A percentile compares a stretch with the other conserved stretches of the same genome.
phyloP scores from a whole-genome alignment of 2,888 invertebrate species.

The Ochropacha duplaris region DNA sequence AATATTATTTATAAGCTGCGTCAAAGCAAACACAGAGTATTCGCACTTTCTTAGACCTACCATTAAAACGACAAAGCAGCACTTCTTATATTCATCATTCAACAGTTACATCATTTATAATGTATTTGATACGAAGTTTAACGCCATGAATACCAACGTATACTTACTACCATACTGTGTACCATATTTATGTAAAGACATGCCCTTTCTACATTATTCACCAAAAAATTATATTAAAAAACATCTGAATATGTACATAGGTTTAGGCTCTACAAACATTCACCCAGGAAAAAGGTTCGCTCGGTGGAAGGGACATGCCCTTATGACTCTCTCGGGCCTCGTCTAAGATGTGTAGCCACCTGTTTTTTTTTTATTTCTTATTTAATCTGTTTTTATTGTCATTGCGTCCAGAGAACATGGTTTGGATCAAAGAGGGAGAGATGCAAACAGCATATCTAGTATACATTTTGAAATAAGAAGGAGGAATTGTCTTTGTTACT shows the following conservation, averaged over 20 bases:
- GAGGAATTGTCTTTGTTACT: constrained; percentile 4
- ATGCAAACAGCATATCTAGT: too few relatives aligned
- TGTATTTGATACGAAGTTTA: not conserved
- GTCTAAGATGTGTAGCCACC: constrained; percentile 50
- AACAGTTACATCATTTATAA: constrained; percentile 4
- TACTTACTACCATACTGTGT: not conserved
- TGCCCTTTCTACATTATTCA: constrained; percentile 3
- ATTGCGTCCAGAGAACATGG: constrained; percentile 31
- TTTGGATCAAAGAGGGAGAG: constrained; percentile 21
- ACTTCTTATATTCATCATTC: constrained; percentile 1
- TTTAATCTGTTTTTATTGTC: constrained; percentile 46
- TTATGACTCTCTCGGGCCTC: constrained; percentile 57
- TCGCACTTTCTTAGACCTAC: not conserved
- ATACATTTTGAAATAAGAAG: constrained; percentile 5
- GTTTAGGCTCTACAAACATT: constrained; percentile 31
- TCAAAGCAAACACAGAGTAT: not conserved
- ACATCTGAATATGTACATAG: constrained; percentile 14
- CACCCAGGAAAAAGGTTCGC: constrained; percentile 47
- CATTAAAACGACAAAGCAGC: not conserved
- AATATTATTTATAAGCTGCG: not conserved
- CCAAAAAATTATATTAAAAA: constrained; percentile 1
- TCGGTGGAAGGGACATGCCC: constrained; percentile 48
- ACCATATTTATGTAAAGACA: not conserved
- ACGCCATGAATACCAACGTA: not conserved
- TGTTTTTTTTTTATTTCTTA: constrained; percentile 48